phyloP scores from a whole-genome alignment of 2,888 invertebrate genomes.

The Chalcosyrphus nemorum region DNA sequence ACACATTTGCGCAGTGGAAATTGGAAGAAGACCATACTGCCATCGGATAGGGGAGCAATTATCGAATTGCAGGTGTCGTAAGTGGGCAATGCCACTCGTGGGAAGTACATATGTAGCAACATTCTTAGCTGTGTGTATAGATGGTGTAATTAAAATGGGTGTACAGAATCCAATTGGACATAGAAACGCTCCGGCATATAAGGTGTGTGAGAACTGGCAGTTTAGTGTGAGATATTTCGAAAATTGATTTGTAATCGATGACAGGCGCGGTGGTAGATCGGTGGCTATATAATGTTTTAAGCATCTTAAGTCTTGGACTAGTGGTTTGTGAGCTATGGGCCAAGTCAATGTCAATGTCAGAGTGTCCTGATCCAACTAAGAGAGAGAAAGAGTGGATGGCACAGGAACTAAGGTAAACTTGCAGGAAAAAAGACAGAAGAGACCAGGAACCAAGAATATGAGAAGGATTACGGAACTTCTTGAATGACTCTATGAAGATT shows the following conservation, averaged over 20 bases:
- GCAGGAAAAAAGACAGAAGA: too few relatives aligned
- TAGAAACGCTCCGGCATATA: background rate
- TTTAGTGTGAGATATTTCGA: background rate
- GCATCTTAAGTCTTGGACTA: too few relatives aligned
- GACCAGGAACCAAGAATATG: too few relatives aligned
- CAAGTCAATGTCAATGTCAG: too few relatives aligned
- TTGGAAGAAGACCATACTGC: conserved; percentile 53
- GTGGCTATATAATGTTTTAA: too few relatives aligned
- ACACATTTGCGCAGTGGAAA: conserved; percentile 22
- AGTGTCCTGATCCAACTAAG: too few relatives aligned
- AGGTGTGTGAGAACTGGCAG: background rate
- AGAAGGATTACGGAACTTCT: too few relatives aligned
- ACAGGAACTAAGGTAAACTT: too few relatives aligned
- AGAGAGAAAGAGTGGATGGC: too few relatives aligned
- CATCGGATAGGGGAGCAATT: conserved; percentile 52
- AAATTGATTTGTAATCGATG: background rate
- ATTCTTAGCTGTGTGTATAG: conserved; percentile 6
- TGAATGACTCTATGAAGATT: too few relatives aligned
- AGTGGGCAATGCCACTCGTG: conserved; percentile 53
- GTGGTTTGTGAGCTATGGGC: too few relatives aligned
- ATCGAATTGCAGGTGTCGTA: conserved; percentile 48
- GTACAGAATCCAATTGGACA: conserved; percentile 11
- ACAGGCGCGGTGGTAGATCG: too few relatives aligned
- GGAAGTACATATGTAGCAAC: conserved; percentile 53
- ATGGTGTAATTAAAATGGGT: conserved; percentile 35